Conservation (phyloP, 35 echinoderm and acorn worm species). For the Ophiothrix spiculata region DNA sequence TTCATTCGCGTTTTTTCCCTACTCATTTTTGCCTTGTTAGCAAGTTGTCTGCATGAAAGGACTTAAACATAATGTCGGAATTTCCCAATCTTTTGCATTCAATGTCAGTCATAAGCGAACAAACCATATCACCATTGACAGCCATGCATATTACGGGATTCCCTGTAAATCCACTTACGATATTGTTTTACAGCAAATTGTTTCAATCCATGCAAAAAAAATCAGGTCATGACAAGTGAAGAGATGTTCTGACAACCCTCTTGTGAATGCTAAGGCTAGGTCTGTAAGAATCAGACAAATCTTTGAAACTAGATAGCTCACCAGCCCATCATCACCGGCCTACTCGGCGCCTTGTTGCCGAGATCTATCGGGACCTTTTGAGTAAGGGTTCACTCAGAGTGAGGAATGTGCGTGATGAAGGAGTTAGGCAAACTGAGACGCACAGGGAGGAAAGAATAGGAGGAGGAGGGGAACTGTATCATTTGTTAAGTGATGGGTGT, state of each 20-base stretch:
- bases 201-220: constrained; percentile 13
- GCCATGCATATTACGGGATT: neutral
- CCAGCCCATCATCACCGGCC: neutral
- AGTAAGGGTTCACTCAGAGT: neutral
- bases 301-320: neutral
- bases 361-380: neutral
- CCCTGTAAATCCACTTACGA: neutral
- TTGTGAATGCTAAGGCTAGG: neutral
- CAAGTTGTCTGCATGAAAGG: too few species aligned
- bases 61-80: too few species aligned
- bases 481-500: neutral
- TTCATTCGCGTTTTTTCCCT: too few species aligned
- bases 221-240: neutral
- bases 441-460: neutral
- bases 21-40: too few species aligned
- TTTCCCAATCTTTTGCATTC: too few species aligned
- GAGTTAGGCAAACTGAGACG: neutral
- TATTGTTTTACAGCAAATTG: constrained; percentile 9
- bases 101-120: neutral
- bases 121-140: neutral
- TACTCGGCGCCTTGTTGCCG: constrained; percentile 2
- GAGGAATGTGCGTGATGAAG: neutral
- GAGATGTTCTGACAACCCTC: neutral
- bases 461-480: neutral
- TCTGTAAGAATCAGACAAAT: neutral